Conservation (phyloP, 2,113 vertebrate genomes). For the Mugil cephalus region DNA sequence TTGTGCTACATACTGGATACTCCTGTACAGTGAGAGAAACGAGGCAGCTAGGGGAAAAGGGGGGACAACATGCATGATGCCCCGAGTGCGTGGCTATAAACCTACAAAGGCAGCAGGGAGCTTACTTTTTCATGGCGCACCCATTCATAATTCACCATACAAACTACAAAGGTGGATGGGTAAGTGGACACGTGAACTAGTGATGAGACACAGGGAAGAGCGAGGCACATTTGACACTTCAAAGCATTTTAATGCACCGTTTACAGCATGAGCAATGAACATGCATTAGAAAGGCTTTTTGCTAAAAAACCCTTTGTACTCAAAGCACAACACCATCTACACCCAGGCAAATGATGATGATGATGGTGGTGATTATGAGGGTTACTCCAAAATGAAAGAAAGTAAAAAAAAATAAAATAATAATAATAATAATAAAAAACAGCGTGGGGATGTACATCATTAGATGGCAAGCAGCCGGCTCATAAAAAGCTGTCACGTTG, state of each 20-base stretch:
- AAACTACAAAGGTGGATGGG: conserved; percentile 69
- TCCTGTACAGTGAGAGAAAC: conserved; percentile 18
- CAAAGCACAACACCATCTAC: conserved; percentile 35
- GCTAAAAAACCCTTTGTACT: conserved; percentile 44
- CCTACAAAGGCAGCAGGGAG: conserved; percentile 18
- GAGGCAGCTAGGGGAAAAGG: background rate
- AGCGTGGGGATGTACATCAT: conserved; percentile 8
- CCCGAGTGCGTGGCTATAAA: conserved; percentile 6
- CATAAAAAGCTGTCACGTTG: conserved; percentile 54
- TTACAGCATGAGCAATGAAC: conserved; percentile 50
- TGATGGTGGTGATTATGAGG: conserved; percentile 1
- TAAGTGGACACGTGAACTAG: conserved; percentile 36
- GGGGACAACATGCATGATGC: background rate
- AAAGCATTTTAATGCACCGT: conserved; percentile 66
- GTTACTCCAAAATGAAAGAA: conserved; percentile 1
- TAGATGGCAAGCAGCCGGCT: conserved; percentile 30
- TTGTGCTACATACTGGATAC: background rate
- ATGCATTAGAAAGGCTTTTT: conserved; percentile 31
- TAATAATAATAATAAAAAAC: no score
- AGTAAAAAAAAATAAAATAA: no score
- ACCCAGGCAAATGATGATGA: conserved; percentile 23
- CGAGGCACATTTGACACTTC: conserved; percentile 65
- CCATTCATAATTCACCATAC: conserved; percentile 66
- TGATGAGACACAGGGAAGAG: conserved; percentile 36
- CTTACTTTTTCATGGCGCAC: conserved; percentile 47